These are phyloP conservation scores for Sphaerodactylus townsendi DNA, from an alignment of 2,113 vertebrate genomes.

Conservation along the genomic window DNA sequence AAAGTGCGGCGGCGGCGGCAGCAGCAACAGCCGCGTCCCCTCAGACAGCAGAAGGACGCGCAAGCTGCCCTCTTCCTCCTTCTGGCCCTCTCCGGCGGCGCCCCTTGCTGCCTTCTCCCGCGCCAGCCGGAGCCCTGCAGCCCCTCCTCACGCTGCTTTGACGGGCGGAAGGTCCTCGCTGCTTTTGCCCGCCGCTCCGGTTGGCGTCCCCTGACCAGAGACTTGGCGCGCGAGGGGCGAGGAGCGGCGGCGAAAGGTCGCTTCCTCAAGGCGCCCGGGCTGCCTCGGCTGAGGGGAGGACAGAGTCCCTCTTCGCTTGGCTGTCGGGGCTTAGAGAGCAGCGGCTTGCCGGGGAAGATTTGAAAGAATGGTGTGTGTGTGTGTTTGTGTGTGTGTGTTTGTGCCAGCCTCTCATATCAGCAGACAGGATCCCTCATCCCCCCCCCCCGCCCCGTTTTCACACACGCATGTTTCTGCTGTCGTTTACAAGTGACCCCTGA, in stretches of 20 bases:
- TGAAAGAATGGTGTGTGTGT: constrained; percentile 54
- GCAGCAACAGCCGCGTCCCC: background rate
- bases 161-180: background rate
- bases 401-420: constrained; percentile 44
- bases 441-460: constrained; percentile 37
- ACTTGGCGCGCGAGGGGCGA: background rate
- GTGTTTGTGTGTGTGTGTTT: too few species aligned
- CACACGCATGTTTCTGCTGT: background rate
- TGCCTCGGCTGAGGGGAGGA: background rate
- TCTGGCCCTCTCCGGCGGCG: background rate
- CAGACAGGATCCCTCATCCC: constrained; percentile 45
- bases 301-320: constrained; percentile 1
- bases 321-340: constrained; percentile 23
- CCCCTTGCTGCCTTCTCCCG: background rate
- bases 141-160: background rate
- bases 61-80: background rate
- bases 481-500: background rate
- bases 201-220: too few species aligned
- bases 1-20: background rate
- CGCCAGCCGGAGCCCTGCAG: background rate
- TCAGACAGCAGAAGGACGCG: background rate
- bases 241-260: background rate
- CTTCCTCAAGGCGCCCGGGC: background rate
- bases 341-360: background rate
- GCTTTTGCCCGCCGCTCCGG: background rate